Evolutionary conservation across 2,797 vertebrate species (phyloP).

Genomic region (Sphenopsis melanotis): DNA sequence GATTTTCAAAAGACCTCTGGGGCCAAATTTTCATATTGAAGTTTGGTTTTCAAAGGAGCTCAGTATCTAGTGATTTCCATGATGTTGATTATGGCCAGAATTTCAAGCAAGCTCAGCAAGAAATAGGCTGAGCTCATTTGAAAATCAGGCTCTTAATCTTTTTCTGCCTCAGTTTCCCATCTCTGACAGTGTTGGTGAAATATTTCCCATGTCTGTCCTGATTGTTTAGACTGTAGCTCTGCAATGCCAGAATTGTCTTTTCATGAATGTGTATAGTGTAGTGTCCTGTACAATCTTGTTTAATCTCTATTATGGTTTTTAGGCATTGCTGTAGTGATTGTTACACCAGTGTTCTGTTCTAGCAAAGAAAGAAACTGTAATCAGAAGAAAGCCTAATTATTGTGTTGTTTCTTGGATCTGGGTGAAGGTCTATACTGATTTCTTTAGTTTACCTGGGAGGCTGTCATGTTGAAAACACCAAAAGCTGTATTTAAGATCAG

Average conservation of each 20-base stretch:
- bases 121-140: conserved; percentile 44
- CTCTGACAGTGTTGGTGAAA: conserved; percentile 3
- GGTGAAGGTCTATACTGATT: neutral
- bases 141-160: conserved; percentile 47
- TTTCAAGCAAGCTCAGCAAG: conserved; percentile 41
- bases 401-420: neutral
- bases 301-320: neutral
- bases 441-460: neutral
- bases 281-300: conserved; percentile 1
- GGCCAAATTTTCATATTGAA: conserved; percentile 57
- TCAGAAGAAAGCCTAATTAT: neutral
- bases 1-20: conserved; percentile 56
- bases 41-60: conserved; percentile 62
- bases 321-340: neutral
- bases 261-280: neutral
- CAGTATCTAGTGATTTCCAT: conserved; percentile 59
- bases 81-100: conserved; percentile 37
- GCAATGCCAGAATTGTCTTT: neutral
- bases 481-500: neutral
- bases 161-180: conserved; percentile 50
- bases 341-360: neutral
- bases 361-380: neutral
- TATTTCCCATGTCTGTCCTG: conserved; percentile 4
- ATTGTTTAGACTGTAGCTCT: conserved; percentile 10
- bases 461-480: neutral